A percentile compares a stretch with the other conserved stretches of the same genome.
Evolutionary conservation across 2,888 invertebrate genomes (phyloP).

Genomic region (Drosophila atripex): DNA sequence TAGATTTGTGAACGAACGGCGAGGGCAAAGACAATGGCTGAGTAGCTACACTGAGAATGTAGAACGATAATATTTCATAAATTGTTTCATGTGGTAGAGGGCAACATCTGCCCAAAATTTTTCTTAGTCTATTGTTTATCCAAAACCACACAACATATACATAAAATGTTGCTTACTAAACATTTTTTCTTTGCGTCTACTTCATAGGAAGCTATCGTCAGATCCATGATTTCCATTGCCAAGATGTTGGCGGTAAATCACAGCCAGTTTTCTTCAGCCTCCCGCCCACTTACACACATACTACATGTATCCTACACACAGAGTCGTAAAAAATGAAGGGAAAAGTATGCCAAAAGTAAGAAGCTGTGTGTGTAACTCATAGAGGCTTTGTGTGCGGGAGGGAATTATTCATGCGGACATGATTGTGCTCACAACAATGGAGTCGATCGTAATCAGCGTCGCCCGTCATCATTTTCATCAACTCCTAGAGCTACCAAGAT

Average conservation of each 20-base stretch:
- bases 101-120: background rate
- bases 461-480: slow-evolving; percentile 33
- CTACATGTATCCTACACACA: slow-evolving; percentile 6
- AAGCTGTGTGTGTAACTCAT: slow-evolving; percentile 48
- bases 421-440: slow-evolving; percentile 45
- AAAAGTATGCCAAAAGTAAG: slow-evolving; percentile 37
- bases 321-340: slow-evolving; percentile 48
- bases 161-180: background rate
- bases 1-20: slow-evolving; percentile 74
- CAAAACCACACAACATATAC: background rate
- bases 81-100: background rate
- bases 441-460: slow-evolving; percentile 45
- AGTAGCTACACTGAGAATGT: slow-evolving; percentile 44
- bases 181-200: slow-evolving; percentile 33
- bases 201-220: slow-evolving; percentile 21
- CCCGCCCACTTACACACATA: slow-evolving; percentile 9
- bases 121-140: background rate
- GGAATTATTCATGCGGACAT: slow-evolving; percentile 56
- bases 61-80: background rate
- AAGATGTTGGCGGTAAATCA: slow-evolving; percentile 64
- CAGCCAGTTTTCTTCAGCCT: slow-evolving; percentile 32
- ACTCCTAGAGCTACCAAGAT: slow-evolving; percentile 12
- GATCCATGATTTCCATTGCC: slow-evolving; percentile 46
- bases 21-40: slow-evolving; percentile 59
- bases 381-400: slow-evolving; percentile 45